Base-by-base conservation (phyloP, 2,888 invertebrate genomes). In the Mythimna ferrago region DNA sequence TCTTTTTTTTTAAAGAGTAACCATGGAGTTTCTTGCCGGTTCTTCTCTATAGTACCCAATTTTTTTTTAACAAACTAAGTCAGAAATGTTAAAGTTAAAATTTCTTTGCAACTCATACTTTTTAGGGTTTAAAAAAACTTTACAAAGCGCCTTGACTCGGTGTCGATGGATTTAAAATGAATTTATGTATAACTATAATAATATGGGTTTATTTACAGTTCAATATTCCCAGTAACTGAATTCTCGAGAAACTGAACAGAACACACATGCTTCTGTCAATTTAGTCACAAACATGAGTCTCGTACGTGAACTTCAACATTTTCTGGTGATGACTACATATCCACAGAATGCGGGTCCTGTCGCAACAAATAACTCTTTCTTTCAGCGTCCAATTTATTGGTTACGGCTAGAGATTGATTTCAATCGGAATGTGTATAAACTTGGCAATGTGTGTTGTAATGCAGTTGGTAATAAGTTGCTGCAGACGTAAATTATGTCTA, bases 361-460 rank as follows among this genome's bases (percentile, higher is more conserved):
- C 73, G 83, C 26, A 83, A 80, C 51, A 56, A 66, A 71, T 65
- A 56, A 32, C 38, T 73, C 54, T 66, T 73, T 80, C 35, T 67
- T 74, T 75, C 67, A 80, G 65, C 68, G 70, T 62, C 67, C 58
- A 66, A 67, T 84, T 80, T 63, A 84, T 83, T 81, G 65, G 71
- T 69, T 62, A 81, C 75, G 69, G 81, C 62, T 53, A 61, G 58
- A 83, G 71, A 81, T 83, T 81, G 81, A 84, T 84, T 81, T 80
- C 69, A 72, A 80, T 84, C 76, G 81, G 84, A 76, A 81, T 81
- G 81, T 81, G 76, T 53, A 69, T 72, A 76, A 74, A 76, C 66
- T 76, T 81, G 66, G 78, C 76, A 84, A 76, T 66, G 38, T 71
- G 67, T 84, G 79, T 81, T 70, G 81, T 65, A 84, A 84, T 62